These are phyloP conservation scores for Gandaritis pyraliata DNA, from an alignment of 2,888 invertebrate species.

Conservation along the genomic window DNA sequence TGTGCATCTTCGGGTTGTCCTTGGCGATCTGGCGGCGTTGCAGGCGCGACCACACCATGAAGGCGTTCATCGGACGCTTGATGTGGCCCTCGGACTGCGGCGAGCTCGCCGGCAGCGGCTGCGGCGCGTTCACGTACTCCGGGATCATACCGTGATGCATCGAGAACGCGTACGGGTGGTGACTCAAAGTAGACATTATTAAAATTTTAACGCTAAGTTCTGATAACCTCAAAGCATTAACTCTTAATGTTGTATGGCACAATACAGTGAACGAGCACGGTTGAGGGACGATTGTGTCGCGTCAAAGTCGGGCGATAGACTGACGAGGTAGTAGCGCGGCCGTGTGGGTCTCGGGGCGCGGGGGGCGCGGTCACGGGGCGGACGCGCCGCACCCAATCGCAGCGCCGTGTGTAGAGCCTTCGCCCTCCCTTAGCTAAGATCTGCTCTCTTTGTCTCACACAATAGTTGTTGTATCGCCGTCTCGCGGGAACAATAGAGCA, in stretches of 20 bases:
- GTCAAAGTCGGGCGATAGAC: slow-evolving; percentile 78
- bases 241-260: slow-evolving; percentile 70
- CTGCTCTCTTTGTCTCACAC: slow-evolving; percentile 54
- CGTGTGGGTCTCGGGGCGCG: slow-evolving; percentile 64
- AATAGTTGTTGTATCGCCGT: slow-evolving; percentile 48
- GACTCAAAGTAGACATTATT: slow-evolving; percentile 79
- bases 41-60: slow-evolving; percentile 98
- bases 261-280: slow-evolving; percentile 70
- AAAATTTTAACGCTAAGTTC: slow-evolving; percentile 50
- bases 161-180: slow-evolving; percentile 82
- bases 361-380: slow-evolving; percentile 74
- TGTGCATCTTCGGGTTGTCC: slow-evolving; percentile 97
- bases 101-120: slow-evolving; percentile 75
- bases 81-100: slow-evolving; percentile 90
- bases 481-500: slow-evolving; percentile 62
- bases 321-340: slow-evolving; percentile 62
- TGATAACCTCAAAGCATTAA: slow-evolving; percentile 65
- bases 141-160: slow-evolving; percentile 80
- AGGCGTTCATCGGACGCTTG: slow-evolving; percentile 98
- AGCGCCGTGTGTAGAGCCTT: slow-evolving; percentile 62
- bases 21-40: slow-evolving; percentile 96
- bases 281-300: slow-evolving; percentile 73
- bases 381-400: slow-evolving; percentile 63
- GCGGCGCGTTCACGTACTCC: slow-evolving; percentile 74
- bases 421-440: slow-evolving; percentile 65